Evolutionary conservation across 2,113 vertebrate genomes (phyloP).

Genomic region (Excalfactoria chinensis): DNA sequence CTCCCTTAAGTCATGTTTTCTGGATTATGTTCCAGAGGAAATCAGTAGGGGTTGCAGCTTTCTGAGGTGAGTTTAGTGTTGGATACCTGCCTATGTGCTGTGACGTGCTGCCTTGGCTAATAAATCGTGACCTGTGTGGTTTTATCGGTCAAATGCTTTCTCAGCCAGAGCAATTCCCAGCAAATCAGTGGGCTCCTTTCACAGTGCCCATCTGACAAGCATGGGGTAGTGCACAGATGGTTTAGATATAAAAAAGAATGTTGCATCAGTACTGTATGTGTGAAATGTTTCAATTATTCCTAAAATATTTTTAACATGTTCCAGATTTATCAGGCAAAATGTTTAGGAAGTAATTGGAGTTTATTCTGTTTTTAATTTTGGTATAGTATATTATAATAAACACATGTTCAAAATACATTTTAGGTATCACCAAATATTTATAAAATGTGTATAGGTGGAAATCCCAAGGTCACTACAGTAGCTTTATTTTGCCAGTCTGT

Average conservation of each 20-base stretch:
- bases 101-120: constrained; percentile 32
- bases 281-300: constrained; percentile 82
- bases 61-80: constrained; percentile 32
- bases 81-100: constrained; percentile 60
- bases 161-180: constrained; percentile 55
- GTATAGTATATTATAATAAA: constrained; percentile 64
- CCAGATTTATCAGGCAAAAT: constrained; percentile 73
- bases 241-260: constrained; percentile 75
- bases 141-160: constrained; percentile 57
- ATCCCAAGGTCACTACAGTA: constrained; percentile 59
- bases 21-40: constrained; percentile 49
- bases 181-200: constrained; percentile 54
- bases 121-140: constrained; percentile 62
- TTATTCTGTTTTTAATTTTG: constrained; percentile 74
- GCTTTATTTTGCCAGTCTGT: constrained; percentile 48
- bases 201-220: constrained; percentile 72
- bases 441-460: constrained; percentile 59
- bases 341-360: constrained; percentile 65
- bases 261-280: constrained; percentile 75
- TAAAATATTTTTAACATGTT: constrained; percentile 76
- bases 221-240: constrained; percentile 52
- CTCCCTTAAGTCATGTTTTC: constrained; percentile 69
- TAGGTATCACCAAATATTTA: constrained; percentile 74
- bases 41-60: constrained; percentile 63
- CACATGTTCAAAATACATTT: constrained; percentile 66